These are phyloP conservation scores for Pipa parva DNA, from an alignment of 2,113 vertebrate genomes.

Conservation along the genomic window DNA sequence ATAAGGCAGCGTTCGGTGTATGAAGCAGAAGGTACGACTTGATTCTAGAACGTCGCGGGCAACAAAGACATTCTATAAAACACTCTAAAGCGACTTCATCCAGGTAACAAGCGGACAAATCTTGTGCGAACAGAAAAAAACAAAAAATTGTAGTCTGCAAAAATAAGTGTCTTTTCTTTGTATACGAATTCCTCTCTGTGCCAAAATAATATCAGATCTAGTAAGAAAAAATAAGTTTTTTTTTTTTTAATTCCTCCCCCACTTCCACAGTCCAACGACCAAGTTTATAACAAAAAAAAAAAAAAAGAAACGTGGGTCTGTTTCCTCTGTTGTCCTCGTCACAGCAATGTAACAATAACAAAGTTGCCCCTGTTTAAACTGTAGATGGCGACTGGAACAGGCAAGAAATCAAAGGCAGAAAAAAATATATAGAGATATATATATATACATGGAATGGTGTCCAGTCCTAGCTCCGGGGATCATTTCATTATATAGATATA, in stretches of 20 bases:
- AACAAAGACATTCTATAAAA: neutral
- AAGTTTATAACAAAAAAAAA: too few species aligned
- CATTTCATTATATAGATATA: too few species aligned
- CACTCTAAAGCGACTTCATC: neutral
- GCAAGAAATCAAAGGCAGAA: conserved; percentile 41
- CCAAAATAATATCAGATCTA: conserved; percentile 8
- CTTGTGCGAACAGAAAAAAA: neutral
- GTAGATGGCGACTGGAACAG: conserved; percentile 55
- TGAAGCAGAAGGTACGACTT: neutral
- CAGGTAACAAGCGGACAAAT: neutral
- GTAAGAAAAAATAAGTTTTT: conserved; percentile 19
- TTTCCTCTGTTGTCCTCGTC: neutral
- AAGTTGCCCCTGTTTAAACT: conserved; percentile 49
- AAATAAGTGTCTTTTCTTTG: neutral
- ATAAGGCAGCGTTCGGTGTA: conserved; percentile 16
- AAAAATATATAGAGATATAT: neutral
- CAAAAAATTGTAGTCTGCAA: neutral
- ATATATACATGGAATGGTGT: neutral
- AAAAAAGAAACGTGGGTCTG: neutral
- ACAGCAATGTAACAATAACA: neutral
- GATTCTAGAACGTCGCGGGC: neutral
- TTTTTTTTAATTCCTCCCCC: neutral
- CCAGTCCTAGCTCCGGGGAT: conserved; percentile 40
- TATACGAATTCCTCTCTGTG: neutral
- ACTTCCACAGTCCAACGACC: too few species aligned